Base-by-base conservation (phyloP, 2,888 invertebrate species). In the Atrina japonica region DNA sequence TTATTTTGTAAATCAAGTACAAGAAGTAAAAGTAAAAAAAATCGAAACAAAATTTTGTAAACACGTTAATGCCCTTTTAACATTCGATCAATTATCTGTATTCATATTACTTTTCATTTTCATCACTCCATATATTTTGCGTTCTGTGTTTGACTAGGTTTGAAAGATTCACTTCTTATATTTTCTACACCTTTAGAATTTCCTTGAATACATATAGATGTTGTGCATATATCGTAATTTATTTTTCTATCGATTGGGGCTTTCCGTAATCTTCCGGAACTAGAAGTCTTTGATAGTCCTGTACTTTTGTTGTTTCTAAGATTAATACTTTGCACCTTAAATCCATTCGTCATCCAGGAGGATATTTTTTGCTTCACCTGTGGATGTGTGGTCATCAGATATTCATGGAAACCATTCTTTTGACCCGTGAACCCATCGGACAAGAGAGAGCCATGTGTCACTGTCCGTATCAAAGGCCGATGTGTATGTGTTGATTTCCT, bases 291-390 rank as follows among this genome's bases (percentile, higher is more conserved):
- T 23, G 35, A 49, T 21, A 2, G 29, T 21, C 6, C 23, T 30
- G 47, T 49, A 47, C 49, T n/a, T 27, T 27, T 45, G 25, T 5
- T 49, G 49, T 61, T 61, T 43, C 29, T 27, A 6, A 61, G 49
- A n/a, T 47, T 66, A 47, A 81, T 71, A 63, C 80, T 81, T 60
- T 81, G 81, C 9, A 81, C 77, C 75, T 81, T 81, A 9, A 81
- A 64, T 25, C 81, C 80, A 47, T 76, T 66, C 18, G 81, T 80
- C 11, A 81, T 58, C 81, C 81, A 81, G 9, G 64, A 72, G 41
- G 77, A 70, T 35, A 78, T 77, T 66, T 60, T 66, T 52, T 80
- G 80, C 27, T 78, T 73, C 65, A 77, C 75, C 47, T 72, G 55
- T 7, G 79, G 81, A 43, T 76, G 75, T 50, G 68, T 72, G 30